A percentile compares a stretch with the other conserved stretches of the same genome.
phyloP scores from a whole-genome alignment of 1,140 invertebrate genomes.

The Drosophila rhopaloa region DNA sequence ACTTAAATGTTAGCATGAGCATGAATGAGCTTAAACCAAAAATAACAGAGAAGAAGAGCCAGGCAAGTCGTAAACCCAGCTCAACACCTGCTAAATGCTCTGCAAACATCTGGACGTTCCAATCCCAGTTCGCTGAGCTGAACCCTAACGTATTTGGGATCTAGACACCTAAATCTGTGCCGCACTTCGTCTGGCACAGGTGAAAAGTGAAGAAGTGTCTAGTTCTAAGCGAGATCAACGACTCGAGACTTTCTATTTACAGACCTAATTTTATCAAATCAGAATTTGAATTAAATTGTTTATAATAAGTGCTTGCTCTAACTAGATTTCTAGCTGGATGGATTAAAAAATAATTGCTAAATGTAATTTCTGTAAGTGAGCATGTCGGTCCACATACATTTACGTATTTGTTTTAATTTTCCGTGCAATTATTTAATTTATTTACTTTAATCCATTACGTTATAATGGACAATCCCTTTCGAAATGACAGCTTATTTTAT shows the following conservation, averaged over 20 bases:
- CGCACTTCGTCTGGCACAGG: background rate
- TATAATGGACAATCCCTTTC: constrained; percentile 17
- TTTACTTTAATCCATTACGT: background rate
- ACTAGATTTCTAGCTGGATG: background rate
- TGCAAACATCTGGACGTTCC: constrained; percentile 48
- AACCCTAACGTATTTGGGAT: constrained; percentile 43
- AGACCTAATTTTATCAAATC: constrained; percentile 36
- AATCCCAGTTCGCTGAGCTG: constrained; percentile 29
- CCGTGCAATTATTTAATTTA: constrained; percentile 24
- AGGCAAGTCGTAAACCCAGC: constrained; percentile 50
- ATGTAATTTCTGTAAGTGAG: background rate
- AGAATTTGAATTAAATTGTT: constrained; percentile 8
- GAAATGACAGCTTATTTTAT: constrained; percentile 14
- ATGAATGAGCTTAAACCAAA: constrained; percentile 15
- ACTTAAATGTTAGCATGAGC: constrained; percentile 31
- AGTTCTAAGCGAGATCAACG: constrained; percentile 53
- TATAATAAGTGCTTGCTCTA: background rate
- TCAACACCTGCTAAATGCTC: constrained; percentile 65
- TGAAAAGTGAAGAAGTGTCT: constrained; percentile 17
- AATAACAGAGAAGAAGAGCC: constrained; percentile 11
- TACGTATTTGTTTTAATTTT: background rate
- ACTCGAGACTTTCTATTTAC: constrained; percentile 48
- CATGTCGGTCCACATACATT: background rate
- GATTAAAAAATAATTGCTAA: constrained; percentile 5
- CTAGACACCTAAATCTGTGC: constrained; percentile 1